Base-by-base conservation (phyloP, 2,797 vertebrate species). In the Dicrostonyx torquatus region DNA sequence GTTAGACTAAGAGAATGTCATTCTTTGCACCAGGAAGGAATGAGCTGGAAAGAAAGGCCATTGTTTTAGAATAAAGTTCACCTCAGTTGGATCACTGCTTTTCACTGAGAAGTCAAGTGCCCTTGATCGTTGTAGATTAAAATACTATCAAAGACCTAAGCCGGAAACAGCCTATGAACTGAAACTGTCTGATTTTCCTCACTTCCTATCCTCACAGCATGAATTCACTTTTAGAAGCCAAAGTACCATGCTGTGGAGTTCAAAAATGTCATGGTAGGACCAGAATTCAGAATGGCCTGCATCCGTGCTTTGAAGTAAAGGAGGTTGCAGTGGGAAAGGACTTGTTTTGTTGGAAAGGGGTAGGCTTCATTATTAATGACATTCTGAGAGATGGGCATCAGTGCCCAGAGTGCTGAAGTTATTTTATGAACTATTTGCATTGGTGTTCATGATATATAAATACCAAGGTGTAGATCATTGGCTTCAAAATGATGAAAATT, bases 41-140 rank as follows among this genome's bases (percentile, higher is more conserved):
- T 78, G 84, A 95, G 37, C 91, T 89, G 43, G 70, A 94, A 96
- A 86, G 53, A 94, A 96, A 85, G 53, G 9, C 77, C 92, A 22
- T 93, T 80, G 29, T 17, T 95, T 87, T 83, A 82, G 70, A 91
- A 91, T 73, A 40, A 87, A 93, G 60, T 79, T 94, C 87, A 85
- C 87, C 89, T 95, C 48, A 86, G 13, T 77, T 91, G 66, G 68
- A 93, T 96, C 86, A 62, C 62, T 94, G 78, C 82, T 97, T 96
- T 93, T 92, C 87, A 43, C 92, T 95, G 82, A 79, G 73, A 90
- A 90, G 68, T 92, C 29, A 97, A 88, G 40, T 80, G 43, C 76
- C 60, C 45, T 96, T 96, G 93, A 93, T 96, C 94, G 79, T 10
- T 6, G 2, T 84, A 94, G 75, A 96, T 96, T 96, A 90, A 94